phyloP scores from a whole-genome alignment of 2,888 invertebrate species.

The Zaprionus lineosus region DNA sequence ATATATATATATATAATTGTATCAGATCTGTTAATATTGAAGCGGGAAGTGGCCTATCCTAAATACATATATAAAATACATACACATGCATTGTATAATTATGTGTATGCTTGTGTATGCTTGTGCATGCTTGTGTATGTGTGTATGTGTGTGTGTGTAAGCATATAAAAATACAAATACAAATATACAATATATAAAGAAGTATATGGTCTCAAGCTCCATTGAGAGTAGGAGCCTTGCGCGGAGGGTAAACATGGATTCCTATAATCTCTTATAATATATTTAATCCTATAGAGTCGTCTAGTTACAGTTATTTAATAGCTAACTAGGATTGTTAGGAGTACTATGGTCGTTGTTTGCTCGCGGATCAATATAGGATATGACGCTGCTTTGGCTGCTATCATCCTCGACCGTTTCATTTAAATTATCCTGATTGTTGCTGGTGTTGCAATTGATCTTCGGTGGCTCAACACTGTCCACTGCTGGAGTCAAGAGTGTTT shows the following conservation, averaged over 20 bases:
- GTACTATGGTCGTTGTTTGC: constrained; percentile 44
- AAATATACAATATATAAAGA: constrained; percentile 14
- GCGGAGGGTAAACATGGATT: constrained; percentile 24
- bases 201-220: constrained; percentile 10
- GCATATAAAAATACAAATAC: constrained; percentile 32
- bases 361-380: constrained; percentile 82
- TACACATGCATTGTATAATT: too few relatives aligned
- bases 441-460: constrained; percentile 5
- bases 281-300: constrained; percentile 5
- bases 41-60: constrained; percentile 13
- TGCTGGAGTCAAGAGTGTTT: constrained; percentile 8
- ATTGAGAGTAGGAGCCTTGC: constrained; percentile 39
- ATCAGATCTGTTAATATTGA: constrained; percentile 18
- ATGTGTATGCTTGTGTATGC: too few relatives aligned
- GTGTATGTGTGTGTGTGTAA: too few relatives aligned
- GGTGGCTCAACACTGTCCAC: not conserved
- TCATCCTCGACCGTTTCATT: constrained; percentile 81
- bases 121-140: too few relatives aligned
- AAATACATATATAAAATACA: constrained; percentile 21
- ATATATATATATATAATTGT: constrained; percentile 15
- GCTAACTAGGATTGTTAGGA: constrained; percentile 57
- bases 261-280: not conserved
- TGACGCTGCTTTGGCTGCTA: constrained; percentile 82
- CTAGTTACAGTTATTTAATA: constrained; percentile 8
- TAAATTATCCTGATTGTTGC: constrained; percentile 54